phyloP scores from a whole-genome alignment of 2,797 vertebrate species.

The Florisuga fusca region DNA sequence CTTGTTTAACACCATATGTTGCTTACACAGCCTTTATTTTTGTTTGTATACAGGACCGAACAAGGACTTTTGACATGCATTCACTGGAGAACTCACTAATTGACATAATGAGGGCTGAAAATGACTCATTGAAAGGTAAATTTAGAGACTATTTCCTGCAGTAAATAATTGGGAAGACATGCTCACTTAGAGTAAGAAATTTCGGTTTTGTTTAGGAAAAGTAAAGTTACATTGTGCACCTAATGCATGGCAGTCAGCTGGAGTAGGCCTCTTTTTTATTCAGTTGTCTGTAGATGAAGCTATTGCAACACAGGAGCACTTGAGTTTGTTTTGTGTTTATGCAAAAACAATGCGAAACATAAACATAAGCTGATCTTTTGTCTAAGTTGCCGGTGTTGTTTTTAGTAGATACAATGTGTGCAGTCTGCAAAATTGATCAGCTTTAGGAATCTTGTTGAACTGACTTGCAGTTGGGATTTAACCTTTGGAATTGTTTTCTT shows the following conservation, averaged over 20 bases:
- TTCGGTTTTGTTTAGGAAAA: constrained; percentile 1
- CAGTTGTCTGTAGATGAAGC: neutral
- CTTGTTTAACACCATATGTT: neutral
- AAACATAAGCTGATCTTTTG: neutral
- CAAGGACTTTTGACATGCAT: constrained; percentile 97
- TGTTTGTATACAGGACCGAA: constrained; percentile 91
- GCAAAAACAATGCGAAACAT: neutral
- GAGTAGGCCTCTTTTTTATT: neutral
- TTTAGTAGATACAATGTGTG: neutral
- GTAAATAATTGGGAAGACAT: constrained; percentile 19
- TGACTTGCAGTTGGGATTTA: neutral
- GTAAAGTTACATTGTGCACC: neutral
- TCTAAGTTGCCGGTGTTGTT: neutral
- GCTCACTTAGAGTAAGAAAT: neutral
- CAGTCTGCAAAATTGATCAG: neutral
- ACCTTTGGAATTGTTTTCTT: neutral
- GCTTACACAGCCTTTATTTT: constrained; percentile 60
- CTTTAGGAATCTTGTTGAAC: neutral
- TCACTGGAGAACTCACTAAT: constrained; percentile 99
- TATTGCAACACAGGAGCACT: neutral
- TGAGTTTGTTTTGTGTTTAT: neutral
- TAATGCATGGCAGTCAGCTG: neutral
- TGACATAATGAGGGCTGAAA: constrained; percentile 99
- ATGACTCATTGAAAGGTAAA: constrained; percentile 99
- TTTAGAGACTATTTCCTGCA: constrained; percentile 54